phyloP scores from a whole-genome alignment of 2,888 invertebrate genomes.

The Seira sanloemensis region DNA sequence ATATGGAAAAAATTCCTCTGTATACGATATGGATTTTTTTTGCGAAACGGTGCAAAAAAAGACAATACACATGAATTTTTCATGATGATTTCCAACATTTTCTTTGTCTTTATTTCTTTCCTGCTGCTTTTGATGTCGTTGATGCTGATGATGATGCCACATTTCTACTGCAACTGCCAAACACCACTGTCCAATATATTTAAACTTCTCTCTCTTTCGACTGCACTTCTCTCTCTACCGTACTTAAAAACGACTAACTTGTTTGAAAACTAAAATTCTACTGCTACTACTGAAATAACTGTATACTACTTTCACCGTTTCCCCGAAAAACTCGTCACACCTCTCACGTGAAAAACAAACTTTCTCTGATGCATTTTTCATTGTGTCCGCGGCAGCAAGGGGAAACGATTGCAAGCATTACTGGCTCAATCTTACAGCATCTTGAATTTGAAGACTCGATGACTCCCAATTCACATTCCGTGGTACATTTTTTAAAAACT shows the following conservation, averaged over 20 bases:
- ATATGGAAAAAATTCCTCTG: not conserved
- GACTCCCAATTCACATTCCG: constrained; percentile 79
- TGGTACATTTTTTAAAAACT: constrained; percentile 46
- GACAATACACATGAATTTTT: constrained; percentile 12
- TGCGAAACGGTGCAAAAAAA: too few relatives aligned
- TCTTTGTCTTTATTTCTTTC: constrained; percentile 22
- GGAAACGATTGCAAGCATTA: constrained; percentile 89
- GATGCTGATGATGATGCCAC: not conserved
- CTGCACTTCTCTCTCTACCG: not conserved
- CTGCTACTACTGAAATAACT: too few relatives aligned
- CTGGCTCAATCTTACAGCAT: constrained; percentile 88
- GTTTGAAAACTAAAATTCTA: not conserved
- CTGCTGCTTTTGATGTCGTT: constrained; percentile 25
- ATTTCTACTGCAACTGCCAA: constrained; percentile 18
- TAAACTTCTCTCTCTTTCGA: not conserved
- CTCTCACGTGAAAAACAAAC: too few relatives aligned
- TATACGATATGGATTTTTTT: too few relatives aligned
- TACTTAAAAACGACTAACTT: constrained; percentile 3
- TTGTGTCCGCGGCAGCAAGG: constrained; percentile 79
- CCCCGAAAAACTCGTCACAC: too few relatives aligned
- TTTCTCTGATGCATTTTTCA: constrained; percentile 14
- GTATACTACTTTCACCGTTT: not conserved
- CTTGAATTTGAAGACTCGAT: constrained; percentile 84
- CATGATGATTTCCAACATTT: constrained; percentile 23
- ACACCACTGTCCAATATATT: constrained; percentile 1